Evolutionary conservation across 35 echinoderm and acorn worm genomes (phyloP), one percentile per base, ranked within the genome.

Genomic region (Patiria miniata): DNA sequence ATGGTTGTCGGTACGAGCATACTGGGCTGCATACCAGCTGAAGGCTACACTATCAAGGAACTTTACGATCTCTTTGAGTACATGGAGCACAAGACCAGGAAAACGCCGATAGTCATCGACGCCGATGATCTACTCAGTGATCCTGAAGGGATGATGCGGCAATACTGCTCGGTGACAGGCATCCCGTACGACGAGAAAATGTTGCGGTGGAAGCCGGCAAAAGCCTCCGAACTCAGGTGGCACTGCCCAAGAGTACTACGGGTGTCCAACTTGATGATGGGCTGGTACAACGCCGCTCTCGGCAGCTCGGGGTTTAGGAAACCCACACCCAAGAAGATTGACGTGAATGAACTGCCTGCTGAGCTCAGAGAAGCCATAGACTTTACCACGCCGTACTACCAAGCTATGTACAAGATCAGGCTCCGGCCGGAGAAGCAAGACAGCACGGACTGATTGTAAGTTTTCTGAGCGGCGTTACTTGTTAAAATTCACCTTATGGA

Each of bases 21-120:
- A 10, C 53, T 58, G 1, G 57, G 57, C 1, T 84, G 82, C 17
- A 60, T 84, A 21, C 80, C 53, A 6, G 30, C 52, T 52, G 36
- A 84, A 58, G 54, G 82, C 22, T 84, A 84, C 82, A 60, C 82
- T 52, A 84, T 84, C 26, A 84, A 47, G 42, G 88, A 84, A 47
- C 30, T 84, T 23, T 90, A 84, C 23, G 80, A 84, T 52, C 69
- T 90, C 28, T 90, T 82, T 40, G 81, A 90, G 81, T 90, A 90
- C 69, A 58, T 90, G 1, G 39, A 81, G 39, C 85, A 94, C 36
- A 47, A 58, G 23, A 83, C 59, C 17, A 78, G 76, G 17, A 56
- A 56, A 26, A 77, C 69, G n/a, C 92, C 92, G 6, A 86, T 94
- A 33, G 87, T 94, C 7, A 90, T 94, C 30, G 87, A 94, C 8